Base-by-base conservation (phyloP, 1,140 invertebrate genomes). In the Leptopilina clavipes region DNA sequence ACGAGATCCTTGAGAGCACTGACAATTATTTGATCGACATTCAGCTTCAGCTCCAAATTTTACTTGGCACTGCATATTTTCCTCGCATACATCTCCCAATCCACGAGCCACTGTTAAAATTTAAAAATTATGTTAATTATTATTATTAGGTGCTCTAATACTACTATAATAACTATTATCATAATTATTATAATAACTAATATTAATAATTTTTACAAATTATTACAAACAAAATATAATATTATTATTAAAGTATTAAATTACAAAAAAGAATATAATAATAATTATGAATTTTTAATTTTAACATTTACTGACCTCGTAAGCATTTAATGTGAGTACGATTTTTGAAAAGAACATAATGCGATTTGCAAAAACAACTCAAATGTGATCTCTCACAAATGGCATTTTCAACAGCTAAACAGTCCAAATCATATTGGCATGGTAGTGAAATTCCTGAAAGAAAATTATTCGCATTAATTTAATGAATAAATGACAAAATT, bases 11-110 rank as follows among this genome's bases (percentile, higher is more conserved):
- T 82, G 75, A 45, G 83, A 85, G 72, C 89, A 90, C 72, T 81
- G 78, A 75, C 89, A 90, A 54, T 79, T 79, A 71, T 82, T 86
- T 65, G 79, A 76, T 73, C 83, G 76, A 76, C 89, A 90, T 81
- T 87, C 84, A 71, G 89, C 85, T 56, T 79, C 79, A 7, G 83
- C 72, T 31, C 86, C 83, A 83, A 90, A 90, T 72, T 83, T 88
- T 45, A 86, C 82, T n/a, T 75, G 80, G 76, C 89, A 90, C 44
- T 88, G 85, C 11, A 83, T 31, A 52, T 89, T 80, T 25, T 81
- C 81, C 7, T 70, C 71, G 71, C 89, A 90, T 0, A 83, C 73
- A 76, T 90, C 88, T 71, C 81, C 84, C 56, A 90, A 81, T 22
- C 73, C 43, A 22, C 77, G 77, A 14, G 88, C 87, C 71, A 86